phyloP scores from a whole-genome alignment of 2,888 invertebrate genomes.

The Epirrhoe tristata region DNA sequence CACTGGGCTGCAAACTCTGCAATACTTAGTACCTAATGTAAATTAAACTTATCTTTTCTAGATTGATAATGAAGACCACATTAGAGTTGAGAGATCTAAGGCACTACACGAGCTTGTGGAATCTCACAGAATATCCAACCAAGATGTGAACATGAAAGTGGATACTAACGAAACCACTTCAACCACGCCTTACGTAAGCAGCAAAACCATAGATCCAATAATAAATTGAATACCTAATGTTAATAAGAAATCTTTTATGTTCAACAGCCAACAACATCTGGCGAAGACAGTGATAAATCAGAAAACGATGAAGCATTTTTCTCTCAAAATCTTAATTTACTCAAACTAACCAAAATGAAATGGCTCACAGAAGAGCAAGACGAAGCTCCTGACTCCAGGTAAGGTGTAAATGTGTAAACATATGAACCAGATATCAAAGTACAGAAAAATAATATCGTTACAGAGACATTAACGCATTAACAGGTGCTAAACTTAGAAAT shows the following conservation, averaged over 20 bases:
- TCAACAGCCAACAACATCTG: constrained; percentile 50
- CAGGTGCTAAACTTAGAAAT: constrained; percentile 62
- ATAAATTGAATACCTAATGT: background rate
- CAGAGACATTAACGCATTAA: constrained; percentile 75
- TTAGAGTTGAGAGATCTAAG: constrained; percentile 70
- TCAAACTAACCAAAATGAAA: constrained; percentile 75
- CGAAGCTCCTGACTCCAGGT: constrained; percentile 70
- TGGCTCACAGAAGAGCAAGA: constrained; percentile 72
- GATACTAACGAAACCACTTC: constrained; percentile 9
- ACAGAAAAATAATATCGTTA: constrained; percentile 65
- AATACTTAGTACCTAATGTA: background rate
- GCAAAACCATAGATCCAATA: background rate
- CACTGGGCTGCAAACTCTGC: background rate
- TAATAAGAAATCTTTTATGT: constrained; percentile 10
- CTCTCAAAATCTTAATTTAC: constrained; percentile 60
- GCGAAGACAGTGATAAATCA: constrained; percentile 51
- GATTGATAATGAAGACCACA: constrained; percentile 48
- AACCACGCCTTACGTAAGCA: constrained; percentile 26
- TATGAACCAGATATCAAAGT: constrained; percentile 33
- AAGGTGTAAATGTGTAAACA: constrained; percentile 31
- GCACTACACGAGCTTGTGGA: constrained; percentile 70
- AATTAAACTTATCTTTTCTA: constrained; percentile 13
- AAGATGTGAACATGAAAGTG: constrained; percentile 32
- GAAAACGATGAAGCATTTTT: constrained; percentile 47
- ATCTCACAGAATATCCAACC: constrained; percentile 48